Percentiles rank a stretch among this genome's conserved stretches.
Evolutionary conservation across 2,113 vertebrate species (phyloP).

Genomic region (Cygnus atratus): DNA sequence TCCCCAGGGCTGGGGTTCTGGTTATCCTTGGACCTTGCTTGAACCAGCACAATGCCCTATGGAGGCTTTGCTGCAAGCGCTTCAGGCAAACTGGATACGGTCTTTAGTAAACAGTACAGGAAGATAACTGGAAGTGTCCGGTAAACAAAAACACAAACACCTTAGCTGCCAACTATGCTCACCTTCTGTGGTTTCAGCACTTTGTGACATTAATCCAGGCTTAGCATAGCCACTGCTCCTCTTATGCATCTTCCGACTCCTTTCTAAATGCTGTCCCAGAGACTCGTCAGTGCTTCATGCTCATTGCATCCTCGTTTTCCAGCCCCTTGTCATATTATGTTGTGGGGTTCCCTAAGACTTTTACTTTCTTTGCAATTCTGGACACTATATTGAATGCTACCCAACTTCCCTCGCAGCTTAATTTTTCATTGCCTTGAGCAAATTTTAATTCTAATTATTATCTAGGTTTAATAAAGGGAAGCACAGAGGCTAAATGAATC

Average conservation of each 20-base stretch:
- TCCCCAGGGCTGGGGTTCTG: rapidly evolving
- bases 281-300: rapidly evolving
- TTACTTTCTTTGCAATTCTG: not conserved
- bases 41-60: too few species aligned
- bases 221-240: rapidly evolving
- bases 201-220: not conserved
- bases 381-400: not conserved
- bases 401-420: rapidly evolving
- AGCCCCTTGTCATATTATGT: rapidly evolving
- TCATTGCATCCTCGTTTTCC: not conserved
- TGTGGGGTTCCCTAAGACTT: rapidly evolving
- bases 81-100: not conserved
- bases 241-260: not conserved
- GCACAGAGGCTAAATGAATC: not conserved
- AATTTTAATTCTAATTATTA: constrained; percentile 43
- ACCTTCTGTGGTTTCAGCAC: not conserved
- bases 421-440: constrained; percentile 35
- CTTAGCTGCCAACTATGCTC: not conserved
- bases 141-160: not conserved
- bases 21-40: rapidly evolving
- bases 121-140: not conserved
- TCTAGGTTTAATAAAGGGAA: not conserved
- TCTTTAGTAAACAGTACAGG: not conserved
- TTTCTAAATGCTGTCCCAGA: not conserved
- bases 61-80: not conserved